Conservation (phyloP, 2,797 vertebrate species). For the Bucorvus abyssinicus region DNA sequence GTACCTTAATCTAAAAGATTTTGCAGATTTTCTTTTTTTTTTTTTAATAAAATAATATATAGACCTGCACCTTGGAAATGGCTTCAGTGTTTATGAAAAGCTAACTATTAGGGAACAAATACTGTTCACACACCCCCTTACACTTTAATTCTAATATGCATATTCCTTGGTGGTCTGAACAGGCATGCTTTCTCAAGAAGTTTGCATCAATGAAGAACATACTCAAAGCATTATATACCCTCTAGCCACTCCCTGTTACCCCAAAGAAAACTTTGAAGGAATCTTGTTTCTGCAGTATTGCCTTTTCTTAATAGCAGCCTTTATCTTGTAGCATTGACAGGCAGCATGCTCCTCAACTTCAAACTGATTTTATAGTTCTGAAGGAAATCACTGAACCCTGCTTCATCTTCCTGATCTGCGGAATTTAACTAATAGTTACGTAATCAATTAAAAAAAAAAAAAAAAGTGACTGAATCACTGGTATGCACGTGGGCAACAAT, state of each 20-base stretch:
- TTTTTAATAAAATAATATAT: not conserved
- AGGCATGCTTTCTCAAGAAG: not conserved
- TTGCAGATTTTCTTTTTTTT: not conserved
- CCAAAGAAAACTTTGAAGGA: not conserved
- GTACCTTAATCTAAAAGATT: not conserved
- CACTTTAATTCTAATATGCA: not conserved
- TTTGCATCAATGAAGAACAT: not conserved
- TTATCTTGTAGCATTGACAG: not conserved
- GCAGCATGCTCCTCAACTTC: not conserved
- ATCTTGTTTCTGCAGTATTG: not conserved
- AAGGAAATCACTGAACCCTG: not conserved
- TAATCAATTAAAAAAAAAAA: not conserved
- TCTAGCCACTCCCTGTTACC: not conserved
- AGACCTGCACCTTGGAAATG: not conserved
- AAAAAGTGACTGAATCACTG: not conserved
- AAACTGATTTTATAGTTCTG: not conserved
- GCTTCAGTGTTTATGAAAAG: not conserved
- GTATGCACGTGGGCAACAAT: not conserved
- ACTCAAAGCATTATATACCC: not conserved
- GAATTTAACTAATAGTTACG: not conserved
- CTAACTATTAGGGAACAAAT: not conserved
- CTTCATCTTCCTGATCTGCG: not conserved
- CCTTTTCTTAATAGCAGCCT: not conserved
- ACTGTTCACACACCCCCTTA: accelerated
- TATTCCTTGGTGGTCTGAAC: not conserved